These are phyloP conservation scores for Nibea coibor DNA, from an alignment of 2,113 vertebrate genomes.

Conservation along the genomic window DNA sequence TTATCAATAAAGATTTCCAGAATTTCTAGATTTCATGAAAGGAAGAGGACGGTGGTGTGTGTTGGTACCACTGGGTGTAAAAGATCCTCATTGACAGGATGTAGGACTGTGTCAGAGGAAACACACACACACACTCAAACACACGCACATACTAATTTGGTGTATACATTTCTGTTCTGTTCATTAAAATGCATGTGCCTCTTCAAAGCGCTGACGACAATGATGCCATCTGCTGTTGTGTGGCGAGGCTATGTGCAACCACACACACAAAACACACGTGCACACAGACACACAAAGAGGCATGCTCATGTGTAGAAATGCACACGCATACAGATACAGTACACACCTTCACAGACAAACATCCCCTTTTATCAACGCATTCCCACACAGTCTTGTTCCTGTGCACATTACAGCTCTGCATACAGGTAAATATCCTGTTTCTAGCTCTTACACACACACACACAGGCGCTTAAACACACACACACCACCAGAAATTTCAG, in stretches of 20 bases:
- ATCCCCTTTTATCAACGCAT: neutral
- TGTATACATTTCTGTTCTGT: conserved; percentile 61
- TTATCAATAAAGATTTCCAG: too few relatives aligned
- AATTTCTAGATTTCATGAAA: too few relatives aligned
- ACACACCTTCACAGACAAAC: neutral
- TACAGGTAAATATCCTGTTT: conserved; percentile 25
- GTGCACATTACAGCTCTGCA: neutral
- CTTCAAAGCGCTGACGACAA: conserved; percentile 84
- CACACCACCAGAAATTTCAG: conserved; percentile 34
- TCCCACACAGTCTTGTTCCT: neutral
- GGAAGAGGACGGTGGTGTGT: neutral
- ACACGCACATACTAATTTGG: conserved; percentile 17
- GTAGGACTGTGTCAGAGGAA: conserved; percentile 17
- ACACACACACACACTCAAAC: conserved; percentile 24
- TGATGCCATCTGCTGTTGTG: conserved; percentile 83
- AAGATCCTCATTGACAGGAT: conserved; percentile 3
- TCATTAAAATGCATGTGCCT: conserved; percentile 85
- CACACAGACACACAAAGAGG: neutral
- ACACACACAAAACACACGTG: conserved; percentile 22
- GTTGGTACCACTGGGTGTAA: neutral
- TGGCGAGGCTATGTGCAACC: conserved; percentile 24
- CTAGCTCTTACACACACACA: neutral
- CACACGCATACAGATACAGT: neutral
- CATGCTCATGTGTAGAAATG: neutral
- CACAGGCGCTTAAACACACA: conserved; percentile 12